Evolutionary conservation across 1,140 invertebrate species (phyloP), one percentile per base, ranked within the genome.

Genomic region (Bombus pascuorum): DNA sequence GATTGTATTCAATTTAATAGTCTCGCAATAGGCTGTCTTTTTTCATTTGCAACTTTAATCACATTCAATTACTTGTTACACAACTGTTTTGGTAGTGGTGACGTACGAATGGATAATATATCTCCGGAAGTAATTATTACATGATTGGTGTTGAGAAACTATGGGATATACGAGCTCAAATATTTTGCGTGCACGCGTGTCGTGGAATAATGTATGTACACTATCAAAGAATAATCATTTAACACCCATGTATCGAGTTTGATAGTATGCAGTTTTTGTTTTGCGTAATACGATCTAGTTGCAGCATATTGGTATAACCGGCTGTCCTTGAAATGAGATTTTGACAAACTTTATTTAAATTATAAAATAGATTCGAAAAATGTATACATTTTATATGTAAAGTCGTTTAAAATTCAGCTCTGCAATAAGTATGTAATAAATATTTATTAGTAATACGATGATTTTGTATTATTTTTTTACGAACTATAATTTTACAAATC

Each of bases 141-240:
- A 42, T 68, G 71, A 73, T 73, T 39, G 44, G 76, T 39, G 76
- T 57, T 25, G 78, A 53, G 34, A 68, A 62, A 72, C 73, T 44
- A 28, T 87, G 28, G 28, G 32, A 62, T 89, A 73, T 68, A 89
- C 39, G 62, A 87, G 70, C 65, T 71, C 44, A 78, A 89, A 82
- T 65, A 86, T 57, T 89, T 89, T 78, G 85, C 81, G 78, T 81
- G 81, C 65, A 77, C 74, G 42, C 70, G 18, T 75, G 28, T 53
- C 74, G 65, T 66, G 37, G 37, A 76, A 81, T 73, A 34, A 76
- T 76, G 62, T 66, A 65, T 62, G 53, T 22, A n/a, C 25, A 85
- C 37, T 34, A 44, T 47, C 53, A 65, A 71, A 28, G 37, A 32
- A 77, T 62, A 53, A 89, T 77, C 80, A 86, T 66, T 59, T 28